Base-by-base conservation (phyloP, 1,140 invertebrate genomes). In the Varroa destructor region DNA sequence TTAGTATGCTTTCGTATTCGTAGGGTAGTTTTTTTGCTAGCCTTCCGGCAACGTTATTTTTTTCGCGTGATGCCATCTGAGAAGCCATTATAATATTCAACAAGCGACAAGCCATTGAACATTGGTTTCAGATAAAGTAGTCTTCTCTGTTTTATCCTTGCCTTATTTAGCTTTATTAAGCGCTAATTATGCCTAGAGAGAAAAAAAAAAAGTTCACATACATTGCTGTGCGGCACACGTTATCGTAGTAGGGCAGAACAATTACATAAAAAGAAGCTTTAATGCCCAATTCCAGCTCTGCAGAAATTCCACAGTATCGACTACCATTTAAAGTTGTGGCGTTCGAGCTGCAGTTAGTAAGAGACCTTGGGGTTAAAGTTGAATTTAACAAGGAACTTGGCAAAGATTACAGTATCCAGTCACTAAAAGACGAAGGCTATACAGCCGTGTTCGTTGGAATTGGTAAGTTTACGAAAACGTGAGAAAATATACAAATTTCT, bases 291-390 rank as follows among this genome's bases (percentile, higher is more conserved):
- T 83, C 75, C 77, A 94, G 92, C 78, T 87, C 92, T 0, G 86
- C 91, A 0, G 95, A 99, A 81, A 99, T 99, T 75, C 95, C 95
- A 0, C 93, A 98, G 78, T 99, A 92, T 79, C 88, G 95, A 25
- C 81, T 99, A 42, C 95, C 96, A 0, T 91, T 87, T 75, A 86
- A 90, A 75, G 92, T 90, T 3, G 91, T 99, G 0, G 86, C 91
- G 76, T 99, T 93, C 81, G 96, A 99, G 83, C 86, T 97, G 14
- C 82, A 92, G 56, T 82, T 96, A 5, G 88, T 96, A 73, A 88
- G 87, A 79, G 90, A 98, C 82, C 80, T 99, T 40, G 93, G 93
- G 10, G 93, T 98, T 0, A 88, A 91, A 78, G 61, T 77, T 10
- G n/a, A 75, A 56, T 72, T 51, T 8, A 64, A 73, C 14, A 72